Base-by-base conservation (phyloP, 2,113 vertebrate species). In the Pterocles burchelli region DNA sequence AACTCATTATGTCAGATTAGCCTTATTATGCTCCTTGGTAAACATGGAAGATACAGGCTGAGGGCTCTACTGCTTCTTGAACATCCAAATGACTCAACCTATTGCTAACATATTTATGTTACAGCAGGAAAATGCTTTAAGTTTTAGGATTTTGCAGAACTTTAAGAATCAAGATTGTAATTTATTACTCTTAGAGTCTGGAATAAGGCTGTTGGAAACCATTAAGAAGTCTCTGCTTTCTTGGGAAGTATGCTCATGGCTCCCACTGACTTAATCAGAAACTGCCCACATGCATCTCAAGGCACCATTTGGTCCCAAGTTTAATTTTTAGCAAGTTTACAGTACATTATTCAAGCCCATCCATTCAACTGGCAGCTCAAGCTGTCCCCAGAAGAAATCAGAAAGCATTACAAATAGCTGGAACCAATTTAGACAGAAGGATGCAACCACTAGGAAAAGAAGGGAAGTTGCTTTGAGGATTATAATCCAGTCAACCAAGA, bases 291-390 rank as follows among this genome's bases (percentile, higher is more conserved):
- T 55, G 85, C 62, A 94, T 87, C 92, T 95, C 90, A 82, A 90
- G 93, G 93, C 95, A 95, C 86, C 80, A 93, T 90, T 94, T 95
- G 93, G 88, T 85, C 90, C 88, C 92, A 95, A 78, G 76, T 72
- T 90, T 85, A 92, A 90, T 90, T 94, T 96, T 95, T 84, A 92
- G 68, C 73, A 90, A 92, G 88, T 84, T 96, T 92, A 92, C 73
- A 90, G 85, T 68, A 94, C 0, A 3, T 92, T 96, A 93, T 78
- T 93, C 80, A 81, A 96, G 90, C 92, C n/a, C 73, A 93, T 94
- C 96, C 89, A 92, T 86, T 90, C 88, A 92, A 88, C 73, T 91
- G 93, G 95, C 93, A 97, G 93, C 95, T 93, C 90, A 93, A 96
- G 90, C 85, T 95, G 93, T 93, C 95, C 95, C 92, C 83, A 90